phyloP scores from a whole-genome alignment of 2,113 vertebrate genomes.

The Alligator sinensis region DNA sequence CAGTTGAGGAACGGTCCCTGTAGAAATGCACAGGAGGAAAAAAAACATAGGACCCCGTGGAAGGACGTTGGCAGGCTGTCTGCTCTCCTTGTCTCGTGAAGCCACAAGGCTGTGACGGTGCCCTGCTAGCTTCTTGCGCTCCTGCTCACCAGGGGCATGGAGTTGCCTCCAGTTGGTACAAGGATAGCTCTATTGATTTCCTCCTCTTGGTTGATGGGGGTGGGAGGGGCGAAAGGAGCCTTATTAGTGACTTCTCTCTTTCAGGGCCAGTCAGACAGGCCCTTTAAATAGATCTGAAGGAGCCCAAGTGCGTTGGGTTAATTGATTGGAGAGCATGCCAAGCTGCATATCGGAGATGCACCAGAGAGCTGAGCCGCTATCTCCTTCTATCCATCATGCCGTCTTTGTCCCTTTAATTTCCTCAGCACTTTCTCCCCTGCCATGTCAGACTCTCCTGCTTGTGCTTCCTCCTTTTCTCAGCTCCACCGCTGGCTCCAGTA shows the following conservation, averaged over 20 bases:
- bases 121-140: not conserved
- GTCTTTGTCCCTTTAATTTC: not conserved
- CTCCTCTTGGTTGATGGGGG: not conserved
- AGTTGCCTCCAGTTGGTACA: not conserved
- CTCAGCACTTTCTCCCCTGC: not conserved
- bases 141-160: not conserved
- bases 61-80: not conserved
- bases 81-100: not conserved
- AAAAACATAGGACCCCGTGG: not conserved
- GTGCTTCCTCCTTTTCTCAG: not conserved
- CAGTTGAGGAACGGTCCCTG: not conserved
- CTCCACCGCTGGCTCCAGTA: not conserved
- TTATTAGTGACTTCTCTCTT: not conserved
- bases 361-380: not conserved
- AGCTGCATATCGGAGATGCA: not conserved
- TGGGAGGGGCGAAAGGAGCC: too few species aligned
- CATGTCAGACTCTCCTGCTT: not conserved
- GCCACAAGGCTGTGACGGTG: not conserved
- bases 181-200: not conserved
- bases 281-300: conserved; percentile 44
- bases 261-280: conserved; percentile 8
- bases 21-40: not conserved
- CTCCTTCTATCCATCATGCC: not conserved
- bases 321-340: conserved; percentile 23
- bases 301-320: not conserved